Percentiles rank a stretch among this genome's conserved stretches.
phyloP scores from a whole-genome alignment of 2,113 vertebrate genomes.

The Sarotherodon lohbergeri region DNA sequence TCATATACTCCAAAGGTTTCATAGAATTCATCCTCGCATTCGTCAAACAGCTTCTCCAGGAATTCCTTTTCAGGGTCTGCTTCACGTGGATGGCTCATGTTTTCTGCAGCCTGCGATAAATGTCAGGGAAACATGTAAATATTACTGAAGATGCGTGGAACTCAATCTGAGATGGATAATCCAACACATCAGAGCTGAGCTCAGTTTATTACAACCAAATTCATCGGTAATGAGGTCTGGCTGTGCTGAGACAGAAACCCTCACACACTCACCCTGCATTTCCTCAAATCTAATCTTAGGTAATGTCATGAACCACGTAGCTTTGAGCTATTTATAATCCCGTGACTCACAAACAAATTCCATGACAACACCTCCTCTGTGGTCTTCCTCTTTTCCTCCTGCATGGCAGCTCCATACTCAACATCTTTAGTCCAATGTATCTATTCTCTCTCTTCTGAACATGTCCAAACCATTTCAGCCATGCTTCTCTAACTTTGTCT shows the following conservation, averaged over 20 bases:
- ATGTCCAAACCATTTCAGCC: background rate
- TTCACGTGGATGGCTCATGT: background rate
- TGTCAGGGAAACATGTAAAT: background rate
- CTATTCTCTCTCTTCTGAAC: background rate
- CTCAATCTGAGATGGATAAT: background rate
- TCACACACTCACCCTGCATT: background rate
- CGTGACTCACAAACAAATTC: background rate
- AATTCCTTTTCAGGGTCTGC: slow-evolving; percentile 68
- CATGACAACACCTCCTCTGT: background rate
- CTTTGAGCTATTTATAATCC: background rate
- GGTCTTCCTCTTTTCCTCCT: background rate
- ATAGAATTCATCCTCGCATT: slow-evolving; percentile 81
- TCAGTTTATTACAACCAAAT: background rate
- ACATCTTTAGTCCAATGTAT: background rate
- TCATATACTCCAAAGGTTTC: slow-evolving; percentile 77
- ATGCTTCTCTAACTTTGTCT: background rate
- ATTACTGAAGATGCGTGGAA: background rate
- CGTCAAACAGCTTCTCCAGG: slow-evolving; percentile 78
- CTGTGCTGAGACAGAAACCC: background rate
- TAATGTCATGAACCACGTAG: background rate
- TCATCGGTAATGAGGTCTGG: background rate
- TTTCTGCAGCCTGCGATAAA: background rate
- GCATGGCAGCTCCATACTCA: background rate
- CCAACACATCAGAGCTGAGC: background rate
- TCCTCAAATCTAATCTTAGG: background rate